Base-by-base conservation (phyloP, 2,888 invertebrate genomes). In the Noctua fimbriata region DNA sequence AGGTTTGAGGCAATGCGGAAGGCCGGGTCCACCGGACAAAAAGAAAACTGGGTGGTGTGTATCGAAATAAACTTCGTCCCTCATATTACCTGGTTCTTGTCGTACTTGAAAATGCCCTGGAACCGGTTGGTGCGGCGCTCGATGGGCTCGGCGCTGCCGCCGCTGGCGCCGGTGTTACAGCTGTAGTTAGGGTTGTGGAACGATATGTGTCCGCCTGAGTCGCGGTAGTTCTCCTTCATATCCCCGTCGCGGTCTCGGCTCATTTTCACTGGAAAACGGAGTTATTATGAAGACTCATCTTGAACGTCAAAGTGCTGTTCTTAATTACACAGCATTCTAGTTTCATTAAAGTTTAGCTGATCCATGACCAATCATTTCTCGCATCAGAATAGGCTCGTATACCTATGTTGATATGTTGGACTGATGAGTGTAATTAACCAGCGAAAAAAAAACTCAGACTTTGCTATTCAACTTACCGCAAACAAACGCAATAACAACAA, bases 131-230 rank as follows among this genome's bases (percentile, higher is more conserved):
- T 84, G 41, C 95, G 92, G 9, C 95, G 93, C 58, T 95, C 94
- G 44, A 92, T 84, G 7, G 92, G 92, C n/a, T 94, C 95, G 28
- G 92, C 91, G 36, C 85, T 89, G 32, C 97, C 97, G 49, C 96
- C 96, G 52, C 96, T 97, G 66, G 86, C 70, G 18, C 91, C 89
- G 0, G 89, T 87, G 14, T 98, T 97, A 93, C 94, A 94, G 86
- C 92, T 95, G 88, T 99, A 99, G 93, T 99, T 99, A 7, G 99
- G 99, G 96, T 99, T 99, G 69, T 98, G 98, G 94, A 99, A 99
- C 0, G 98, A 98, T 89, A 98, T 97, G 41, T 98, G 98, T 67
- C 98, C 98, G 87, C 98, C 97, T 36, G 98, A 97, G 49, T 96
- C 96, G 21, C 95, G 90, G 84, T 94, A 96, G 60, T 93, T 94